phyloP scores from a whole-genome alignment of 2,888 invertebrate genomes.

The Lasioglossum oenotherae region DNA sequence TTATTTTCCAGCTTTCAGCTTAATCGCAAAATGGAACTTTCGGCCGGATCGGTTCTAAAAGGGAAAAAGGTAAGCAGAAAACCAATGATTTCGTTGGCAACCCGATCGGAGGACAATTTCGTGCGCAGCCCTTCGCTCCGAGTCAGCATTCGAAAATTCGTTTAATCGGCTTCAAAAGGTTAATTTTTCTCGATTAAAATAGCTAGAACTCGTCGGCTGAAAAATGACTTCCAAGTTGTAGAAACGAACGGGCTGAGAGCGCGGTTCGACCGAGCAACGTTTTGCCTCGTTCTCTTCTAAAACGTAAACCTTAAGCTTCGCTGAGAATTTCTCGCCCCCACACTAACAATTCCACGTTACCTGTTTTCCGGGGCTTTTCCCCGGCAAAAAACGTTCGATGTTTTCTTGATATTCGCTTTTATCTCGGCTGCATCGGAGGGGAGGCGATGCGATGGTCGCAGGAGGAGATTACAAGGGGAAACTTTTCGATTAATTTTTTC shows the following conservation, averaged over 20 bases:
- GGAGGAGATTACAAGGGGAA: neutral
- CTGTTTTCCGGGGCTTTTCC: neutral
- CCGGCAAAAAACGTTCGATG: neutral
- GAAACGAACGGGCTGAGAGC: neutral
- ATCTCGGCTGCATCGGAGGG: neutral
- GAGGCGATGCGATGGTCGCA: neutral
- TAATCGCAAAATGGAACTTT: neutral
- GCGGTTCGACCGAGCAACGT: neutral
- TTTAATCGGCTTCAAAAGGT: neutral
- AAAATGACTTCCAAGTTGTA: neutral
- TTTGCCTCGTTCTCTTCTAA: neutral
- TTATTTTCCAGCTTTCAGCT: neutral
- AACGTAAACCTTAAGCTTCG: neutral
- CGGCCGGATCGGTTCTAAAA: neutral
- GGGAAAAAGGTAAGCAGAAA: neutral
- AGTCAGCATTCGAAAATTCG: neutral
- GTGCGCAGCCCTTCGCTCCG: neutral
- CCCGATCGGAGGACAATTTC: neutral
- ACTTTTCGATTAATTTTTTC: slow-evolving; percentile 4
- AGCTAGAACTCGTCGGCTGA: neutral
- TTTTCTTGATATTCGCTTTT: slow-evolving; percentile 4
- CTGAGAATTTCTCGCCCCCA: neutral
- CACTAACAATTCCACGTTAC: neutral
- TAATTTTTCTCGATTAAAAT: neutral
- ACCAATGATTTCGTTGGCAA: neutral